Evolutionary conservation across 2,797 vertebrate species (phyloP), one percentile per base, ranked within the genome.

Genomic region (Harpagifer antarcticus): DNA sequence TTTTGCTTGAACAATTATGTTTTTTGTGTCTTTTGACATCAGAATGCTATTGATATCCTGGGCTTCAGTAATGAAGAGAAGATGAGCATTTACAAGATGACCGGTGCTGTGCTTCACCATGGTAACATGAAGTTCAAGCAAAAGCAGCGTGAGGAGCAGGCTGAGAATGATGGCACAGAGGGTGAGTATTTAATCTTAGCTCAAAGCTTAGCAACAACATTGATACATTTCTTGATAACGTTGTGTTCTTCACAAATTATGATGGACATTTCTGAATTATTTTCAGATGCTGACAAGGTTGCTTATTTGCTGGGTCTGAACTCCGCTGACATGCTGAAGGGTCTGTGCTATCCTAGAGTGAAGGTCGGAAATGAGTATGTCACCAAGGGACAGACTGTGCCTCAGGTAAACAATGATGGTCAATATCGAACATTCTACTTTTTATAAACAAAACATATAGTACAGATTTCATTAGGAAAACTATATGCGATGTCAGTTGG

Each of bases 91-190:
- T 97, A 96, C 86, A 97, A 97, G 78, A 83, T 96, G 81, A 96
- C 95, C 0, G 96, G 96, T 56, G 96, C 94, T 37, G 95, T 96
- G 42, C 92, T 96, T 81, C 96, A 97, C 78, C 96, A 96, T 0
- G 96, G 96, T 3, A 97, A 95, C 92, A 72, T 97, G 92, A 96
- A 96, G 86, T 97, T 96, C 91, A 97, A 96, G 85, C 96, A 97
- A 74, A 52, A 59, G 4, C 63, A 66, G 63, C 40, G 53, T 31
- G 96, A 97, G 85, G 96, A 97, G 81, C 96, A 97, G 86, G 96
- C 96, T 65, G 96, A 97, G 85, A 95, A 96, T 0, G 96, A 97
- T 31, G 96, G 96, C 91, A 97, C 93, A 0, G 96, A 97, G 91
- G 95, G 96, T 96, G 88, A 70, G 55, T 72, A 45, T 15, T 64